A percentile compares a stretch with the other conserved stretches of the same genome.
phyloP scores from a whole-genome alignment of 2,888 invertebrate species.

The Dichetophora obliterata region DNA sequence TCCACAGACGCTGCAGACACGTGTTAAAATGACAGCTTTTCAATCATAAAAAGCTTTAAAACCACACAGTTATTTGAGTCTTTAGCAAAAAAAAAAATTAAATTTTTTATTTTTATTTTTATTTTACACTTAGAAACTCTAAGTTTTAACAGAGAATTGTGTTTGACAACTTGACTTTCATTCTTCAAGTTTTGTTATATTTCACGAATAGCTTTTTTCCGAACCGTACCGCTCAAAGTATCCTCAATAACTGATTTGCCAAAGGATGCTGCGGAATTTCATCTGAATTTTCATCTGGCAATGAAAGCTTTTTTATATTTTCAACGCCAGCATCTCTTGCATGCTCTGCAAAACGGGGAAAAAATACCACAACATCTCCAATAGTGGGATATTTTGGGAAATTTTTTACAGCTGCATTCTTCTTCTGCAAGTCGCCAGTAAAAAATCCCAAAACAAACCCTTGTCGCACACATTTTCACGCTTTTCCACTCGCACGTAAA shows the following conservation, averaged over 20 bases:
- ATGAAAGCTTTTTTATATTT: background rate
- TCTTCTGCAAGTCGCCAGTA: background rate
- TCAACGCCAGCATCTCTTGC: background rate
- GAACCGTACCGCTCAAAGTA: conserved; percentile 58
- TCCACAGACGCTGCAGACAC: background rate
- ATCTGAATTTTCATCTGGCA: background rate
- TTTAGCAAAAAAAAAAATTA: background rate
- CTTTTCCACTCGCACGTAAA: conserved; percentile 32
- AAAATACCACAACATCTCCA: background rate
- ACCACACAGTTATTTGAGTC: background rate
- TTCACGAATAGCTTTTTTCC: conserved; percentile 30
- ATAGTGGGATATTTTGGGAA: conserved; percentile 1
- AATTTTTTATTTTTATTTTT: background rate
- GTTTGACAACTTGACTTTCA: no score
- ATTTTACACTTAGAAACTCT: conserved; percentile 1
- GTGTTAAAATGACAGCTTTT: background rate
- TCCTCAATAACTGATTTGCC: conserved; percentile 58
- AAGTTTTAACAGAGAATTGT: no score
- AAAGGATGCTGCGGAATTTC: conserved; percentile 45
- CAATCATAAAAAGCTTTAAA: background rate
- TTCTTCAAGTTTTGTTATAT: no score
- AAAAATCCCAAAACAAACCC: conserved; percentile 35
- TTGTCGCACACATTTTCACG: conserved; percentile 6
- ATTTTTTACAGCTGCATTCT: background rate
- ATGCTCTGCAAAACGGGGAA: background rate